Percentiles rank a stretch among this genome's conserved stretches.
phyloP scores from a whole-genome alignment of 1,140 invertebrate species.

The Diachasmimorpha longicaudata region DNA sequence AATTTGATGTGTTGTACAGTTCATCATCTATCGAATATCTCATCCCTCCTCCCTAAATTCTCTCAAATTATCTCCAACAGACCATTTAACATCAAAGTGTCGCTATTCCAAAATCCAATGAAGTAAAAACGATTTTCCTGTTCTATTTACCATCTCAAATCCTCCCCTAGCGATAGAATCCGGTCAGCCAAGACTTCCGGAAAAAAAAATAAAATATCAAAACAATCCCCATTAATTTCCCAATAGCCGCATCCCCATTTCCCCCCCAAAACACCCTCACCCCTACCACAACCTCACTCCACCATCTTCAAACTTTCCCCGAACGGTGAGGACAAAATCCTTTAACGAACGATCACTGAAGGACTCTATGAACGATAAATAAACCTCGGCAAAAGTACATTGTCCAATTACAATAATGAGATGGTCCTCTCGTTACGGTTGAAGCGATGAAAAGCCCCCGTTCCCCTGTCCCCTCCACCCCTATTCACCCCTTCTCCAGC shows the following conservation, averaged over 20 bases:
- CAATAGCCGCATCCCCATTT: neutral
- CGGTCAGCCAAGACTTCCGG: neutral
- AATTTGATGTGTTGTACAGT: too few relatives aligned
- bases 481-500: neutral
- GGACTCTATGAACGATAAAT: constrained; percentile 33
- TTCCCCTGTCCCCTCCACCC: neutral
- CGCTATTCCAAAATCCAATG: neutral
- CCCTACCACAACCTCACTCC: neutral
- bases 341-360: constrained; percentile 29
- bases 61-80: neutral
- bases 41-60: too few relatives aligned
- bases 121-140: neutral
- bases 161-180: neutral
- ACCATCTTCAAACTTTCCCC: neutral
- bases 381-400: constrained; percentile 42
- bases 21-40: too few relatives aligned
- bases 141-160: neutral
- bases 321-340: constrained; percentile 17
- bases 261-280: neutral
- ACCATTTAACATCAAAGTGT: neutral
- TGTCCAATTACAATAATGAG: constrained; percentile 60
- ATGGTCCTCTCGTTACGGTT: constrained; percentile 37
- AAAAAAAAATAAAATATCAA: neutral
- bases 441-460: constrained; percentile 1
- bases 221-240: neutral